Percentiles rank a stretch among this genome's conserved stretches.
phyloP scores from a whole-genome alignment of 2,888 invertebrate species.

The Lucinisca nassula region DNA sequence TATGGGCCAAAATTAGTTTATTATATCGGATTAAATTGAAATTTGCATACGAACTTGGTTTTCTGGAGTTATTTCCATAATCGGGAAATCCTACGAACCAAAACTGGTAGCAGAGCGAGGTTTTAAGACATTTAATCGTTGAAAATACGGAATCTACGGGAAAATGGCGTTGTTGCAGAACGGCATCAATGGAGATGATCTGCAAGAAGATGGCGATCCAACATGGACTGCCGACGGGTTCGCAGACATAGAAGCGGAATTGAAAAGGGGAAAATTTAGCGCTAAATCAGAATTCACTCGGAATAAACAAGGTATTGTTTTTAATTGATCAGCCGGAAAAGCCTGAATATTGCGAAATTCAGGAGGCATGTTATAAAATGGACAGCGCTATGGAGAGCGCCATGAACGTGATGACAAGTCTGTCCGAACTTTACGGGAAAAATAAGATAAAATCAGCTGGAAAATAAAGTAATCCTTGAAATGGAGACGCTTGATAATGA shows the following conservation, averaged over 20 bases:
- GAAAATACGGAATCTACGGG: no score
- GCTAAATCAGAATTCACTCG: neutral
- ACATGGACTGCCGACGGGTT: no score
- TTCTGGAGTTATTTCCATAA: no score
- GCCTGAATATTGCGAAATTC: neutral
- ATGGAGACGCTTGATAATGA: neutral
- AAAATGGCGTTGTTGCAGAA: no score
- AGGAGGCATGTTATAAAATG: neutral
- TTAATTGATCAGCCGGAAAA: neutral
- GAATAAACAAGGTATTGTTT: neutral
- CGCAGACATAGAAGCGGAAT: neutral
- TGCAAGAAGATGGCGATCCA: no score
- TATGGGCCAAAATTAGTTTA: no score
- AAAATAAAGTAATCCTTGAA: neutral
- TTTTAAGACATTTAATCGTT: no score
- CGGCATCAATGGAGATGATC: no score
- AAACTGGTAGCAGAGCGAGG: no score
- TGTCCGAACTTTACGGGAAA: neutral
- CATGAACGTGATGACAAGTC: neutral
- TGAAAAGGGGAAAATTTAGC: neutral
- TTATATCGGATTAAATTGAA: no score
- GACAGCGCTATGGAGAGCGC: neutral
- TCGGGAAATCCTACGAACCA: no score
- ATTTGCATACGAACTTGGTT: no score
- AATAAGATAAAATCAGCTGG: neutral